A percentile compares a stretch with the other conserved stretches of the same genome.
These are phyloP conservation scores for Cistogaster globosa DNA, from an alignment of 2,888 invertebrate species.

Conservation along the genomic window DNA sequence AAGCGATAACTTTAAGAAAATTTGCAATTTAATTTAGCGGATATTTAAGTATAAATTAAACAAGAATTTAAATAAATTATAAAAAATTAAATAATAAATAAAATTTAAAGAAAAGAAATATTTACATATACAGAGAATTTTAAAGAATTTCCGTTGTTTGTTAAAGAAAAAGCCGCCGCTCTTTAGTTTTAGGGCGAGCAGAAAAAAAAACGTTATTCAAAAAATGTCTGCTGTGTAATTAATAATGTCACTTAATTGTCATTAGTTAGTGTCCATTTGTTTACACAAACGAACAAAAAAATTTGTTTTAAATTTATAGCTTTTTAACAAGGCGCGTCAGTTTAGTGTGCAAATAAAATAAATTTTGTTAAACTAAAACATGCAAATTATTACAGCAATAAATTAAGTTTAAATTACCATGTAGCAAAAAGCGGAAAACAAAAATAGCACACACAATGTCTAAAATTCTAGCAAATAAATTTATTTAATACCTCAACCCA, in stretches of 20 bases:
- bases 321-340: conserved; percentile 17
- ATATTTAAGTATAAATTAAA: conserved; percentile 1
- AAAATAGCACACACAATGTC: conserved; percentile 8
- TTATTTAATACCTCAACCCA: conserved; percentile 10
- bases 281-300: not conserved
- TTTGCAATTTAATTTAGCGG: conserved; percentile 41
- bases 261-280: conserved; percentile 39
- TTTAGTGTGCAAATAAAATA: not conserved
- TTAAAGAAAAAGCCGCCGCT: conserved; percentile 31
- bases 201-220: not conserved
- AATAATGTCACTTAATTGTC: conserved; percentile 46
- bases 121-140: no score
- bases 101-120: not conserved
- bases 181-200: not conserved
- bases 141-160: not conserved
- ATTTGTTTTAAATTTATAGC: conserved; percentile 7
- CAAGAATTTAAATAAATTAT: not conserved
- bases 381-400: conserved; percentile 62
- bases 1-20: conserved; percentile 35
- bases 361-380: conserved; percentile 45
- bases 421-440: not conserved
- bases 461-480: conserved; percentile 9
- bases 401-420: conserved; percentile 62
- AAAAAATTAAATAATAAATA: not conserved
- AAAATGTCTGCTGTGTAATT: conserved; percentile 31